Base-by-base conservation (phyloP, 1,140 invertebrate genomes). In the Drosophila murphyi region DNA sequence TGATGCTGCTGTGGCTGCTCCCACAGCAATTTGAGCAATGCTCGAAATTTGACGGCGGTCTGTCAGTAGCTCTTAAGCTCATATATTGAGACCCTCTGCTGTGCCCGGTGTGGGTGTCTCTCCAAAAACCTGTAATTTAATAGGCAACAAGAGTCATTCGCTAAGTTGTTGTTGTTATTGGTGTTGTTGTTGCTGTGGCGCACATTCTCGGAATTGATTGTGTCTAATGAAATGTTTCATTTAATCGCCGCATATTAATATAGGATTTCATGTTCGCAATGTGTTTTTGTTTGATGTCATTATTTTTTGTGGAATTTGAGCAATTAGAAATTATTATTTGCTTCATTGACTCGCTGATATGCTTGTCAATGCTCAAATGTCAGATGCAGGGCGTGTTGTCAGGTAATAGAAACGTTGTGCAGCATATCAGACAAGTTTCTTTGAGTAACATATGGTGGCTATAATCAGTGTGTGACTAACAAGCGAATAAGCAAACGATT, bases 261-360 rank as follows among this genome's bases (percentile, higher is more conserved):
- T 88, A 70, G 70, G 64, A 82, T 88, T 89, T 89, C 85, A 75
- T 52, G 70, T 67, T 62, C 59, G 60, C 51, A 60, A 35, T 60
- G 34, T 56, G 45, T 39, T 34, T 48, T 5, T 70, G 64, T 52
- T 45, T 8, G 47, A 43, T n/a, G 29, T 43, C 70, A 48, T 65
- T 37, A 31, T 43, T 69, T 41, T 51, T 70, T 70, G 61, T 78
- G 82, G 82, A 86, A 86, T 86, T 79, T 87, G 76, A 88, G 83
- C 83, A 88, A 88, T 88, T 88, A 88, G 77, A 88, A 88, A 88
- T 83, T 88, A 83, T 88, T 88, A 88, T 80, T 69, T 70, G 85
- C 80, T 70, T 80, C 72, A 72, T 47, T 78, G 57, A 10, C 31
- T 37, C 52, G 31, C 29, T 31, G 59, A 56, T 20, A 69, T 69